phyloP scores from a whole-genome alignment of 1,140 invertebrate species.

The Neodiprion lecontei region DNA sequence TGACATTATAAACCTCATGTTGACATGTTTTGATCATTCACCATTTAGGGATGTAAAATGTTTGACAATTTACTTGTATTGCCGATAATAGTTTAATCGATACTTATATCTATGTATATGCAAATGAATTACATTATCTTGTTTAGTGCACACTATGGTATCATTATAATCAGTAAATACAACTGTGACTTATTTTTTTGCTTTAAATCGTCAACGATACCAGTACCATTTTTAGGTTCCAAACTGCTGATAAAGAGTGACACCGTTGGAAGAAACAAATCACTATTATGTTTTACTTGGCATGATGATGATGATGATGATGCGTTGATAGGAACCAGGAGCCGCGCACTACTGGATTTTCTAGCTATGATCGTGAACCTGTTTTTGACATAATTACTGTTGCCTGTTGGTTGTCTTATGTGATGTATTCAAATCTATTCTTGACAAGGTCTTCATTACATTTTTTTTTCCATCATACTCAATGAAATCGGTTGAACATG shows the following conservation, averaged over 20 bases:
- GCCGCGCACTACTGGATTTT: neutral
- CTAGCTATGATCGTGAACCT: neutral
- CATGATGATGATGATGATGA: neutral
- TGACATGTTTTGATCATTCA: constrained; percentile 27
- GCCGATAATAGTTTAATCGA: constrained; percentile 20
- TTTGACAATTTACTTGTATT: constrained; percentile 32
- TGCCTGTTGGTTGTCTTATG: neutral
- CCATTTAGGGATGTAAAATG: constrained; percentile 28
- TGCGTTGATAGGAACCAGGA: neutral
- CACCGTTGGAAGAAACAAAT: neutral
- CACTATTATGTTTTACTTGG: too few species aligned
- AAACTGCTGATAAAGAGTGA: neutral
- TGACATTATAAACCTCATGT: neutral
- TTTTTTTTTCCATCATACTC: neutral
- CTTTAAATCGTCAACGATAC: neutral
- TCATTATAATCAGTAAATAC: constrained; percentile 5
- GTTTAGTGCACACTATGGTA: constrained; percentile 2
- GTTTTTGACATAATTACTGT: neutral
- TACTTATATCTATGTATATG: neutral
- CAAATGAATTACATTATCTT: neutral
- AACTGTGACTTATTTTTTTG: neutral
- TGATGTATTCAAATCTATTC: neutral
- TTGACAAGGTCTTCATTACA: neutral
- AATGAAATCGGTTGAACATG: neutral
- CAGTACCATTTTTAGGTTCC: constrained; percentile 3